Evolutionary conservation across 2,113 vertebrate genomes (phyloP), one percentile per base, ranked within the genome.

Genomic region (Burhinus bistriatus): DNA sequence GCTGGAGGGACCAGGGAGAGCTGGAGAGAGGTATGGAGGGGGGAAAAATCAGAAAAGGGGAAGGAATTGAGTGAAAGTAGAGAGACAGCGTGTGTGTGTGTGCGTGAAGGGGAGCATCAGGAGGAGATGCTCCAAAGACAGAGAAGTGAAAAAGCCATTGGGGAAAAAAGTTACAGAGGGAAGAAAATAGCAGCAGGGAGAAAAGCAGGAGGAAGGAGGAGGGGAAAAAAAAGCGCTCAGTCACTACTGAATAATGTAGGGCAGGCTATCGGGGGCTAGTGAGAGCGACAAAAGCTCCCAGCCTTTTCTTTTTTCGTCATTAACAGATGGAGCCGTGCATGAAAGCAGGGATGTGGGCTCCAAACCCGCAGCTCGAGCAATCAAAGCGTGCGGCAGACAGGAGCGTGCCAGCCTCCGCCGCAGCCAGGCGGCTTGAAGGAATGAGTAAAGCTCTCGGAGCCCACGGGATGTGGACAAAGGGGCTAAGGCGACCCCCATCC

Each of bases 241-340:
- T 75, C 89, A 83, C 78, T 83, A 70, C 69, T 96, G 90, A 96
- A 91, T 95, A 94, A 86, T 83, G 79, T 87, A 95, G 89, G 69
- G 59, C 94, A 96, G 92, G 95, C 91, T 96, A 80, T 23, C 2
- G 5, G 90, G 80, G 51, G 88, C 78, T 96, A 96, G 90, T 6
- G 30, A 70, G 66, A 57, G 75, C 9, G 70, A 93, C 93, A 89
- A 95, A 96, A 96, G 91, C 82, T 73, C 71, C 52, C 89, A 80
- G 87, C 61, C 73, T 94, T 95, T 90, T 90, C 91, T 87, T 97
- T 92, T 96, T 95, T 80, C 12, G 15, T 94, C 95, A 79, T 96
- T 94, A 95, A 80, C 96, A 96, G 94, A 97, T 97, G 96, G 96
- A 96, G 92, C 91, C 36, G 11, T 93, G 95, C 89, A 82, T 58